Conservation (phyloP, 2,888 invertebrate genomes). For the Coenonympha glycerion region DNA sequence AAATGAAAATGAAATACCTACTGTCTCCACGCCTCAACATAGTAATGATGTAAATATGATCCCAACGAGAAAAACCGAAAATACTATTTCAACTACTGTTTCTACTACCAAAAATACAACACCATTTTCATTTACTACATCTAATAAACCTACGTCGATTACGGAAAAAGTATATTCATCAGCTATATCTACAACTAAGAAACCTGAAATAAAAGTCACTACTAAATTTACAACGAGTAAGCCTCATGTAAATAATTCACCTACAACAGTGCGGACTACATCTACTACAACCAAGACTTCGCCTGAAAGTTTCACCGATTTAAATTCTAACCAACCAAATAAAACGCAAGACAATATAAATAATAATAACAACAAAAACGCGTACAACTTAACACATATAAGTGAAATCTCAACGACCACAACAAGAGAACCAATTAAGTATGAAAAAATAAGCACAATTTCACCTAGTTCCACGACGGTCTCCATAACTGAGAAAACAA, state of each 20-base stretch:
- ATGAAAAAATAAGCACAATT: conserved; percentile 54
- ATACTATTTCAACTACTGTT: neutral
- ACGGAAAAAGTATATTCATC: conserved; percentile 19
- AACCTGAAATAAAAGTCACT: conserved; percentile 29
- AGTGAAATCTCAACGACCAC: conserved; percentile 11
- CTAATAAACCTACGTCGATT: conserved; percentile 15
- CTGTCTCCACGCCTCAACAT: conserved; percentile 30
- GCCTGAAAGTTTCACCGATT: conserved; percentile 15
- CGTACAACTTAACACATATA: conserved; percentile 10
- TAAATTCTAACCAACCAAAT: neutral
- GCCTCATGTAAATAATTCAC: too few species aligned
- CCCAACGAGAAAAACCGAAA: neutral
- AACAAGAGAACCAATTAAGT: conserved; percentile 26
- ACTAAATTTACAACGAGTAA: conserved; percentile 33
- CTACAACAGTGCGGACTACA: too few species aligned
- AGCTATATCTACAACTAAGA: conserved; percentile 30
- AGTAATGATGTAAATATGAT: conserved; percentile 6
- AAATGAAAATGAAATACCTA: conserved; percentile 36
- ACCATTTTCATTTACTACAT: conserved; percentile 26
- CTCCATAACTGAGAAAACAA: conserved; percentile 47
- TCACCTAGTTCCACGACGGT: conserved; percentile 50
- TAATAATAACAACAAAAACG: conserved; percentile 5
- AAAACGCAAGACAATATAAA: neutral
- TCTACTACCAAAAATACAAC: conserved; percentile 30
- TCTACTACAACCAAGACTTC: conserved; percentile 23